phyloP scores from a whole-genome alignment of 2,888 invertebrate species.

The Trissolcus brochymenae region DNA sequence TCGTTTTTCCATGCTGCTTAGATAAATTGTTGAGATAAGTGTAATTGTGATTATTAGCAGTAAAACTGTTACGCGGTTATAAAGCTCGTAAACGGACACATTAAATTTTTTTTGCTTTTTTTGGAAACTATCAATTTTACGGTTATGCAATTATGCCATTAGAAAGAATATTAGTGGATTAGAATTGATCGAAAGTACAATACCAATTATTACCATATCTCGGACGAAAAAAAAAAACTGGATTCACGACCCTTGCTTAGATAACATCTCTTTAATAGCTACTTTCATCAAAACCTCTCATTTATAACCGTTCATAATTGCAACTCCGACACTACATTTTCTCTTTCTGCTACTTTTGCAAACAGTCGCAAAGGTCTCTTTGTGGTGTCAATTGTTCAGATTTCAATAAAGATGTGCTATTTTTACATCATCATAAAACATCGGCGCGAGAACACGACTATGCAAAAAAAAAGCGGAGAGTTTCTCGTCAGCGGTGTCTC shows the following conservation, averaged over 20 bases:
- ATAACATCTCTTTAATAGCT: no score
- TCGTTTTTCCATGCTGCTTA: conserved; percentile 15
- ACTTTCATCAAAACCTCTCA: conserved; percentile 6
- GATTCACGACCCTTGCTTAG: no score
- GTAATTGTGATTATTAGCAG: conserved; percentile 37
- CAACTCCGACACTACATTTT: conserved; percentile 22
- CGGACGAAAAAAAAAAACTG: no score
- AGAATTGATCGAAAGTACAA: no score
- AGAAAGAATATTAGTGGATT: no score
- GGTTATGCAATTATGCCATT: conserved; percentile 7
- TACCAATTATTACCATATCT: no score
- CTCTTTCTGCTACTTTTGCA: conserved; percentile 29
- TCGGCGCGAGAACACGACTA: conserved; percentile 22
- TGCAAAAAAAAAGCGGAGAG: conserved; percentile 37
- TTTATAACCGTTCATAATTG: conserved; percentile 31
- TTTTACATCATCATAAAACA: conserved; percentile 57
- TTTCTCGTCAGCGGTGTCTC: conserved; percentile 54
- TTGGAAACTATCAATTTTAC: conserved; percentile 14
- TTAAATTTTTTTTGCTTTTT: not conserved
- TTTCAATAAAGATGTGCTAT: conserved; percentile 61
- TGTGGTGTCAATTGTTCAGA: conserved; percentile 59
- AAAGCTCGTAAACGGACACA: conserved; percentile 20
- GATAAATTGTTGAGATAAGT: conserved; percentile 33
- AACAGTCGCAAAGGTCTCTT: conserved; percentile 52
- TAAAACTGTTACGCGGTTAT: conserved; percentile 31